These are phyloP conservation scores for Talpa occidentalis DNA, from an alignment of 2,113 vertebrate genomes.

Conservation along the genomic window DNA sequence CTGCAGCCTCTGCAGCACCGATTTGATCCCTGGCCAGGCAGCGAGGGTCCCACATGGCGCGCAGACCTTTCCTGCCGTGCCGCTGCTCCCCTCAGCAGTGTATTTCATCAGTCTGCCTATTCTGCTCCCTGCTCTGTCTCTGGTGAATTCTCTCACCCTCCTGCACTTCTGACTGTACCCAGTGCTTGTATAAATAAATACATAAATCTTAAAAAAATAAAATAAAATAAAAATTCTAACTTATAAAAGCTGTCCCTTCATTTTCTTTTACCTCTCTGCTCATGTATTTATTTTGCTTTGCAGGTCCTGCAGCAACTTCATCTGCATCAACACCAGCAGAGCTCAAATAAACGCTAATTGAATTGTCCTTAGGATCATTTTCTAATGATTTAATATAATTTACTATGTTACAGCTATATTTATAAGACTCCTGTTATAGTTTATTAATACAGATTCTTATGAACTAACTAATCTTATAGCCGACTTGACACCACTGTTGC, in stretches of 20 bases:
- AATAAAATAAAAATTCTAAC: background rate
- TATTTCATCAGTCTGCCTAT: too few relatives aligned
- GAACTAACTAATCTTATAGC: background rate
- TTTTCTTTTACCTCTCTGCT: background rate
- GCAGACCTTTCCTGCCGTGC: too few relatives aligned
- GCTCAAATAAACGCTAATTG: background rate
- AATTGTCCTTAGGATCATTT: background rate
- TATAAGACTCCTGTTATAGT: background rate
- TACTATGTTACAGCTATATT: background rate
- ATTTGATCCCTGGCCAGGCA: too few relatives aligned
- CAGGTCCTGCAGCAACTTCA: conserved; percentile 2
- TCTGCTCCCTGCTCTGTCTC: too few relatives aligned
- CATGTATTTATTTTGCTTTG: background rate
- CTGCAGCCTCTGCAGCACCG: too few relatives aligned
- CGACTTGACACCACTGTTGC: too few relatives aligned
- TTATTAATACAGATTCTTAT: background rate
- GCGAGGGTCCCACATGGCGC: too few relatives aligned
- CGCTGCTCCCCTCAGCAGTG: too few relatives aligned
- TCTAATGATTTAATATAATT: background rate
- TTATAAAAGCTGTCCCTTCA: background rate
- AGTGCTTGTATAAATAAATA: too few relatives aligned
- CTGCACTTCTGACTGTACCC: too few relatives aligned
- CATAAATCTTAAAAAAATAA: background rate
- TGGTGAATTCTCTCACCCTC: too few relatives aligned
- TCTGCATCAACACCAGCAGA: background rate